These are phyloP conservation scores for Himalopsyche kuldschensis DNA, from an alignment of 2,888 invertebrate species.

Conservation along the genomic window DNA sequence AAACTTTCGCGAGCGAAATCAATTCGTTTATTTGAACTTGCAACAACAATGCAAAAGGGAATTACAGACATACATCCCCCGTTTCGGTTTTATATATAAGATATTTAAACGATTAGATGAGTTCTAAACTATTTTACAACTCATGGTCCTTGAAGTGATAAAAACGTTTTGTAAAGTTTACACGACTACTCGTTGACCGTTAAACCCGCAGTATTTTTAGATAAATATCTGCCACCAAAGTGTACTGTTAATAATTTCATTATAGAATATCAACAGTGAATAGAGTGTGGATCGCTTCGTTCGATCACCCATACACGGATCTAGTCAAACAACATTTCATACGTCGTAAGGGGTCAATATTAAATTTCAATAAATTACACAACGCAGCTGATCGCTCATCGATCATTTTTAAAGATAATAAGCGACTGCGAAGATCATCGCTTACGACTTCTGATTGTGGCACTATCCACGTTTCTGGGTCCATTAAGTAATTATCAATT, in stretches of 20 bases:
- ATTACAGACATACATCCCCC: too few relatives aligned
- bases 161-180: too few relatives aligned
- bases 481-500: background rate
- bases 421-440: conserved; percentile 1
- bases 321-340: background rate
- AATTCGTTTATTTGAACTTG: too few relatives aligned
- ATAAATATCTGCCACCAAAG: background rate
- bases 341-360: background rate
- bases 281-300: background rate
- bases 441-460: background rate
- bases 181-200: too few relatives aligned
- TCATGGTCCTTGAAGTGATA: too few relatives aligned
- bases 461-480: background rate
- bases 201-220: too few relatives aligned
- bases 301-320: background rate
- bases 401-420: conserved; percentile 17
- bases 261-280: background rate
- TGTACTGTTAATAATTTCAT: background rate
- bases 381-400: conserved; percentile 8
- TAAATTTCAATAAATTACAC: conserved; percentile 20
- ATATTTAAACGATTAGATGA: too few relatives aligned
- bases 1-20: too few relatives aligned
- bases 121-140: too few relatives aligned
- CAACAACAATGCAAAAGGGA: too few relatives aligned
- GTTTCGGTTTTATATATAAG: too few relatives aligned